Conservation (phyloP, 2,797 vertebrate genomes). For the Sebastes matsubarae region DNA sequence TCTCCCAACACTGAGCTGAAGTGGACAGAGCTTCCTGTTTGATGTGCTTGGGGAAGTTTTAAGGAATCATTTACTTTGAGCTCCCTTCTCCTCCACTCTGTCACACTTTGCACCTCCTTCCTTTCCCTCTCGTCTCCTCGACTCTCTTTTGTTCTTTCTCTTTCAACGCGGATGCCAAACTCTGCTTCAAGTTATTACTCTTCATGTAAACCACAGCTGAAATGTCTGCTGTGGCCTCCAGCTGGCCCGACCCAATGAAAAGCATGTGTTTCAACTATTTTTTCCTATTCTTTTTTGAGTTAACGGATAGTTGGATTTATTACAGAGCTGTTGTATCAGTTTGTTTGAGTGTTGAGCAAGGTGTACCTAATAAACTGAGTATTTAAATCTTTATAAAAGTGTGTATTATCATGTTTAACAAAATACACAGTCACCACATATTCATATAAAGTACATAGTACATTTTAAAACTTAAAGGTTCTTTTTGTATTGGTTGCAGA, state of each 20-base stretch:
- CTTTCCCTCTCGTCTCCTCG: slow-evolving; percentile 8
- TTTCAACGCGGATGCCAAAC: slow-evolving; percentile 15
- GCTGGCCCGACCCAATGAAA: slow-evolving; percentile 23
- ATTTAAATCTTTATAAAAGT: background rate
- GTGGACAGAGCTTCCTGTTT: slow-evolving; percentile 54
- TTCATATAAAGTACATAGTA: no score
- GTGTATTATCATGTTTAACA: background rate
- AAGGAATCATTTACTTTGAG: slow-evolving; percentile 67
- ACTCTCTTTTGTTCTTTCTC: slow-evolving; percentile 20
- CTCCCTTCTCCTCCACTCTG: slow-evolving; percentile 18
- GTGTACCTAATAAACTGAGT: background rate
- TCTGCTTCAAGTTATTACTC: slow-evolving; percentile 41
- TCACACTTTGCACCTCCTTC: slow-evolving; percentile 44
- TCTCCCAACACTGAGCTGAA: slow-evolving; percentile 49
- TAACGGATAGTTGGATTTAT: slow-evolving; percentile 45
- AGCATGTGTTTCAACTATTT: slow-evolving; percentile 14
- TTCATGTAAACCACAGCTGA: slow-evolving; percentile 33
- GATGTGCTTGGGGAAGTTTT: slow-evolving; percentile 52
- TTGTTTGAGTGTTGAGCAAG: no score
- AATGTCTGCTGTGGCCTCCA: slow-evolving; percentile 27
- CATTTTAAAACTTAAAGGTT: no score
- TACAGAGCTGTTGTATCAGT: background rate
- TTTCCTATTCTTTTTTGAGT: slow-evolving; percentile 38
- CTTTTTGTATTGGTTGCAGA: no score
- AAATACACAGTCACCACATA: background rate